Conservation (phyloP, 2,113 vertebrate species). For the Mionectes macconnelli region DNA sequence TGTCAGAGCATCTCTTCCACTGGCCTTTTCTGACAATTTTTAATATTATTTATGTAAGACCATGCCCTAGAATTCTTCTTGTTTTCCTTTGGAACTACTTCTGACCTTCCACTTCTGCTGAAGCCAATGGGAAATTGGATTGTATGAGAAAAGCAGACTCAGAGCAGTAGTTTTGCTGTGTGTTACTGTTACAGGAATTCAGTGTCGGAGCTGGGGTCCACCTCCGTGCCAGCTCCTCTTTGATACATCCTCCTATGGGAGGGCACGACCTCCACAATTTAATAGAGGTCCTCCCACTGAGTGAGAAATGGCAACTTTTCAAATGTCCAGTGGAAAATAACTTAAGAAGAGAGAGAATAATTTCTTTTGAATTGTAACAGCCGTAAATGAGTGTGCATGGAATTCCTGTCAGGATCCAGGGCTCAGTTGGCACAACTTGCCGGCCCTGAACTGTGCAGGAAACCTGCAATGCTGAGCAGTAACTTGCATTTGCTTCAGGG, state of each 20-base stretch:
- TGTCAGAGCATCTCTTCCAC: background rate
- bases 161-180: background rate
- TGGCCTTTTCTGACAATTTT: background rate
- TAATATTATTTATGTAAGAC: background rate
- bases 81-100: background rate
- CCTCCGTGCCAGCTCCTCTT: background rate
- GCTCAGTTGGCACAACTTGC: background rate
- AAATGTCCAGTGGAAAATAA: background rate
- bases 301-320: background rate
- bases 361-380: background rate
- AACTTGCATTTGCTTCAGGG: background rate
- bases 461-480: background rate
- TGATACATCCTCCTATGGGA: background rate
- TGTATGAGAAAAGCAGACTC: background rate
- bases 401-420: background rate
- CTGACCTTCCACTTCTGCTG: background rate
- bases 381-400: rapidly evolving
- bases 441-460: background rate
- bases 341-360: background rate
- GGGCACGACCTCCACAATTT: background rate
- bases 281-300: background rate
- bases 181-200: background rate
- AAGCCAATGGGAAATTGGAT: background rate
- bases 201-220: background rate
- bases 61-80: background rate